Evolutionary conservation across 92 coral and sea anemone genomes (phyloP).

Genomic region (Phenganax stokvisi): DNA sequence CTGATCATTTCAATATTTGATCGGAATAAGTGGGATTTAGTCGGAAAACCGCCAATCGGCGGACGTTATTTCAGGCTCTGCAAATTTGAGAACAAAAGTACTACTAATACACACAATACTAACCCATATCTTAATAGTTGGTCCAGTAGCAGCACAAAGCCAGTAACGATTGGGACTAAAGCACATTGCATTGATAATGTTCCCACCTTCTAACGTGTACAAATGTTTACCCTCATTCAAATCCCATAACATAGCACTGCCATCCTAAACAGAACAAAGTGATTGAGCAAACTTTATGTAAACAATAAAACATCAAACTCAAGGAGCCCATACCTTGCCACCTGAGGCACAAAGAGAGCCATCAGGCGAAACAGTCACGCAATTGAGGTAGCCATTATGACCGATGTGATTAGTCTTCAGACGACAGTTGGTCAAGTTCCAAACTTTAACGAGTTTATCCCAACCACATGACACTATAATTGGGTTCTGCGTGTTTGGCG

Average conservation of each 20-base stretch:
- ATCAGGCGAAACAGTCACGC: slow-evolving; percentile 97
- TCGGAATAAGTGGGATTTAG: too few species aligned
- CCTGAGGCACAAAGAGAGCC: slow-evolving; percentile 99
- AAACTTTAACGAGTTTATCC: slow-evolving; percentile 95
- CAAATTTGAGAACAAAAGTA: not conserved
- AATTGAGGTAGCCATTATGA: slow-evolving; percentile 90
- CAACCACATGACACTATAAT: slow-evolving; percentile 94
- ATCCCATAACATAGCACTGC: slow-evolving; percentile 98
- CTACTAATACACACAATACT: slow-evolving; percentile 6
- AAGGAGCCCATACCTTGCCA: slow-evolving; percentile 60
- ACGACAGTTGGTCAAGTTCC: slow-evolving; percentile 99
- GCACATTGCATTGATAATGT: slow-evolving; percentile 82
- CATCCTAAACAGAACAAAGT: slow-evolving; percentile 52
- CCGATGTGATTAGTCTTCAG: slow-evolving; percentile 99
- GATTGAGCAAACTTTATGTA: not conserved
- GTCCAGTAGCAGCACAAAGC: slow-evolving; percentile 98
- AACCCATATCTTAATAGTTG: slow-evolving; percentile 96
- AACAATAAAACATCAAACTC: not conserved
- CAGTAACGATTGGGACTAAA: slow-evolving; percentile 99
- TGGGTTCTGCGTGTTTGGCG: slow-evolving; percentile 96
- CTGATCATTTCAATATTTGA: too few species aligned
- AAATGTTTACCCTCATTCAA: slow-evolving; percentile 95
- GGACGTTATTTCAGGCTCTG: too few species aligned
- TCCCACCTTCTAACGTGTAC: slow-evolving; percentile 91
- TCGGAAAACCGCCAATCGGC: too few species aligned